Percentiles rank a stretch among this genome's conserved stretches.
These are phyloP conservation scores for Discoglossus pictus DNA, from an alignment of 2,797 vertebrate species.

Conservation along the genomic window DNA sequence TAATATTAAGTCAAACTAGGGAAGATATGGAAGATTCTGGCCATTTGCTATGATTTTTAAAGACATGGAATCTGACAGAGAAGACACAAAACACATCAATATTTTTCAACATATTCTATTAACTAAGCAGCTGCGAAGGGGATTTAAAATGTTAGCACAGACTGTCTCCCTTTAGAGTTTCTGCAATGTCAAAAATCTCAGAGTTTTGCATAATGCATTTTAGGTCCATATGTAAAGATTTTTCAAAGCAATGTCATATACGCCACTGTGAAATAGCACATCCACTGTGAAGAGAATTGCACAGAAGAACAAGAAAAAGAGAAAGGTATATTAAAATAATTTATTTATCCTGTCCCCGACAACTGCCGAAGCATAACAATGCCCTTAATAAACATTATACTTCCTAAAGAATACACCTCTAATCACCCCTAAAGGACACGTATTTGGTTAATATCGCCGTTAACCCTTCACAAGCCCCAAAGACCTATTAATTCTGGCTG, in stretches of 20 bases:
- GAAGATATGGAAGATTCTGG: slow-evolving; percentile 81
- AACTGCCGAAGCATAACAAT: slow-evolving; percentile 34
- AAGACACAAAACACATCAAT: slow-evolving; percentile 84
- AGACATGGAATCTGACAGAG: slow-evolving; percentile 79
- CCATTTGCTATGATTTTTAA: slow-evolving; percentile 78
- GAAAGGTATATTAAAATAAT: slow-evolving; percentile 48
- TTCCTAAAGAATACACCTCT: slow-evolving; percentile 18
- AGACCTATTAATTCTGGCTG: too few relatives aligned
- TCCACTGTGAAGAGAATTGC: slow-evolving; percentile 54
- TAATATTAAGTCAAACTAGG: slow-evolving; percentile 83
- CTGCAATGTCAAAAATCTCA: slow-evolving; percentile 77
- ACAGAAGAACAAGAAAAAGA: slow-evolving; percentile 18
- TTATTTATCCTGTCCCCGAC: slow-evolving; percentile 45
- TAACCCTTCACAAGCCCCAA: slow-evolving; percentile 1
- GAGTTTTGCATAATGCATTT: slow-evolving; percentile 83
- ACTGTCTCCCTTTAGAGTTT: slow-evolving; percentile 79
- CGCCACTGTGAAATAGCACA: slow-evolving; percentile 66
- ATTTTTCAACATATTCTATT: slow-evolving; percentile 85
- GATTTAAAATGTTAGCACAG: slow-evolving; percentile 79
- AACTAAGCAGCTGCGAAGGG: slow-evolving; percentile 80
- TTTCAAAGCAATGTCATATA: slow-evolving; percentile 78
- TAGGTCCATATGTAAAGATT: slow-evolving; percentile 78
- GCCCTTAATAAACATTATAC: slow-evolving; percentile 41
- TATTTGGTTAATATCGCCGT: neutral
- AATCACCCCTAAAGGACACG: slow-evolving; percentile 1